Evolutionary conservation across 2,797 vertebrate genomes (phyloP), one percentile per base, ranked within the genome.

Genomic region (Acanthopagrus latus): DNA sequence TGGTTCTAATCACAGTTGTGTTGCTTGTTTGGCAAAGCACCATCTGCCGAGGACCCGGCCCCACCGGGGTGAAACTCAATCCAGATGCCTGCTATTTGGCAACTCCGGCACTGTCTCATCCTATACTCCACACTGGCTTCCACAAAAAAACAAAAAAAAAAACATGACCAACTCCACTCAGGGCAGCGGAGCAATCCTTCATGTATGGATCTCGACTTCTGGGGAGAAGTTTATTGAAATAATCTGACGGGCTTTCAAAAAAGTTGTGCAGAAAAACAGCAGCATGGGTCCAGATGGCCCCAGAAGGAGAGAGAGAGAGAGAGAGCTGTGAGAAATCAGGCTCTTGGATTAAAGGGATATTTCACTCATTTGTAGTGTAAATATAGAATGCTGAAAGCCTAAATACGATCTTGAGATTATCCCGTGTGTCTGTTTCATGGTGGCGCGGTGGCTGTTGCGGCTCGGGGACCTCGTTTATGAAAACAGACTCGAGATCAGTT

Each of bases 11-110:
- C 91, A 93, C 73, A 16, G 66, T 52, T 58, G 78, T 72, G 65
- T 86, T 93, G 87, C 92, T 93, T 94, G 88, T 93, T 94, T 94
- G 90, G 86, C 57, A 65, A 91, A 3, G 83, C 86, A 74, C 89
- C 88, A 90, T 92, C 92, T 93, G 92, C 89, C 78, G 83, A 88
- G 77, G 87, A 88, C 84, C 75, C 73, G 52, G 86, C 84, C 90
- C 80, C 87, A 89, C 82, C 29, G 44, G 76, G 80, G 33, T 85
- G 80, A 91, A 95, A 94, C 90, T 93, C 72, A 78, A 93, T 90
- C 93, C 94, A 94, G 94, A 95, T 95, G 94, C 83, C 84, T 88
- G 71, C 75, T 89, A 76, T 91, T 91, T 90, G 92, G 88, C 86
- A 93, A 92, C 83, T 84, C 84, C 71, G 62, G 82, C 73, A 29